Evolutionary conservation across 1,140 invertebrate species (phyloP).

Genomic region (Hypsibius dujardini): DNA sequence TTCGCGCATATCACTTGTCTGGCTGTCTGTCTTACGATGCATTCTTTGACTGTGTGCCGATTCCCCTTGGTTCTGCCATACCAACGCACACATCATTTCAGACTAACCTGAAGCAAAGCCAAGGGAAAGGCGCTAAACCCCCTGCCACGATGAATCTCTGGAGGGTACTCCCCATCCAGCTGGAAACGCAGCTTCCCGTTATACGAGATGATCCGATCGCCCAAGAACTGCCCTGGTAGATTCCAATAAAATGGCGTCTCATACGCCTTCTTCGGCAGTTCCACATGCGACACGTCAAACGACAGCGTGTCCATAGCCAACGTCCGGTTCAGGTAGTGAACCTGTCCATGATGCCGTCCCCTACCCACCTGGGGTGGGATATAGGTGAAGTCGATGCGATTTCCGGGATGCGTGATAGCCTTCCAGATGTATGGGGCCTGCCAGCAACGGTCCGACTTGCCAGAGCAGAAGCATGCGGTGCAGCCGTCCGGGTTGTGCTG

Average conservation of each 20-base stretch:
- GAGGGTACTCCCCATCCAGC: conserved; percentile 45
- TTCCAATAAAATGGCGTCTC: conserved; percentile 67
- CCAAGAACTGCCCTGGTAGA: conserved; percentile 59
- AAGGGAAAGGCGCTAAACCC: conserved; percentile 51
- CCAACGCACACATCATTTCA: too few relatives aligned
- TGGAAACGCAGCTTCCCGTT: conserved; percentile 69
- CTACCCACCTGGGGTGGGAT: conserved; percentile 5
- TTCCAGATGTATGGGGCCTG: conserved; percentile 59
- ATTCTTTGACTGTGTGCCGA: too few relatives aligned
- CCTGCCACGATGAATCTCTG: conserved; percentile 33
- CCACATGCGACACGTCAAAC: conserved; percentile 29
- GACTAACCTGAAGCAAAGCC: conserved; percentile 44
- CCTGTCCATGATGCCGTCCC: conserved; percentile 22
- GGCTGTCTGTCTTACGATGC: too few relatives aligned
- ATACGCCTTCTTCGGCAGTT: conserved; percentile 36
- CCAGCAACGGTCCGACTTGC: conserved; percentile 51
- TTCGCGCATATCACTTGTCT: too few relatives aligned
- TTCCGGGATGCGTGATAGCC: conserved; percentile 33
- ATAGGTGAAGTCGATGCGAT: conserved; percentile 14
- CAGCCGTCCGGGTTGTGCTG: conserved; percentile 55
- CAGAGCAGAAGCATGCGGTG: conserved; percentile 74
- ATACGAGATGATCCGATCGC: conserved; percentile 75
- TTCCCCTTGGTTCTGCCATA: too few relatives aligned
- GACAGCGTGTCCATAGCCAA: conserved; percentile 11
- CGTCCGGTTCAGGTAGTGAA: conserved; percentile 23